Base-by-base conservation (phyloP, 2,888 invertebrate genomes). In the Eremobia ochroleuca region DNA sequence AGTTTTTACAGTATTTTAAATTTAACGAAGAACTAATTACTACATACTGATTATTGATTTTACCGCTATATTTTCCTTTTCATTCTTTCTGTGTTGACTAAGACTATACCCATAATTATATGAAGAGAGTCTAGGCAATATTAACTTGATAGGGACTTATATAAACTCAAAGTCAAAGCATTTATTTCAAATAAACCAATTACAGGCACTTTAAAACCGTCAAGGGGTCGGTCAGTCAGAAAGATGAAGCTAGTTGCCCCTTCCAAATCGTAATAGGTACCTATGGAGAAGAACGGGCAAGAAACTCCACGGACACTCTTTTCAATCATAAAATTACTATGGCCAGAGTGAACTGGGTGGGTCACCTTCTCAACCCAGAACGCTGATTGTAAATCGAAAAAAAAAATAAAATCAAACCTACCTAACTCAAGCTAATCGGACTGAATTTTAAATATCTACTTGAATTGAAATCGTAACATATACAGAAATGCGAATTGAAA, bases 401-500 rank as follows among this genome's bases (percentile, higher is more conserved):
- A 25, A 52, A 52, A 55, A 52, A 25, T 18, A n/a, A n/a, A n/a
- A n/a, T 18, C 9, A n/a, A 11, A n/a, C n/a, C 11, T 11, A 55
- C n/a, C 13, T 11, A 55, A 11, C 13, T 55, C 11, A 55, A 4
- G n/a, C 11, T 1, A 55, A 55, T 11, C 1, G 4, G 2, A 46
- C 0, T 9, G 3, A 67, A 49, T 34, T 49, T 49, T 18, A 67
- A 67, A 49, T 18, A 46, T 15, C 8, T 25, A 8, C 4, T n/a
- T n/a, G n/a, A n/a, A 21, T 8, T n/a, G 11, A 72, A 85, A 73
- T 46, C 55, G 37, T 69, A 67, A 67, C 62, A 71, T 25, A 43
- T 34, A 11, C 64, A 65, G 46, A 72, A 61, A 81, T 69, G 11
- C 37, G 67, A 72, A 82, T 69, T 64, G 61, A 49, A 75, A 70